Percentiles rank a stretch among this genome's conserved stretches.
Evolutionary conservation across 2,797 vertebrate genomes (phyloP).

Genomic region (Chloroceryle amazona): DNA sequence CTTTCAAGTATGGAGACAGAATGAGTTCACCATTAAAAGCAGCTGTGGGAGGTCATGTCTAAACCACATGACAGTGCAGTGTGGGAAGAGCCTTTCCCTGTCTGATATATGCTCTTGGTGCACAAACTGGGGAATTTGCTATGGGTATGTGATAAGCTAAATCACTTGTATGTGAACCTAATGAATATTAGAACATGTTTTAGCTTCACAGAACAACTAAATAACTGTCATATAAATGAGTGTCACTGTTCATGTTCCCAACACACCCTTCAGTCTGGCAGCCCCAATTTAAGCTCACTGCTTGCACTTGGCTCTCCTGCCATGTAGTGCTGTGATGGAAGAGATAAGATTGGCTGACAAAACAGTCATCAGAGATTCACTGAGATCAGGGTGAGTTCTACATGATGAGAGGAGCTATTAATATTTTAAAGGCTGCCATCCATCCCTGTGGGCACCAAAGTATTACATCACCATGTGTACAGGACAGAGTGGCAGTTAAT

Average conservation of each 20-base stretch:
- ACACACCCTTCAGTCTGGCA: not conserved
- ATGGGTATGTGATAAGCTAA: not conserved
- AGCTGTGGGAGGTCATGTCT: not conserved
- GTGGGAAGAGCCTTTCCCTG: not conserved
- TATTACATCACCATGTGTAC: constrained; percentile 38
- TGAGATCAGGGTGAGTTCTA: constrained; percentile 26
- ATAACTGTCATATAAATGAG: not conserved
- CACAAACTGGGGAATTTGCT: not conserved
- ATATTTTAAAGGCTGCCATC: constrained; percentile 69
- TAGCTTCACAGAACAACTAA: not conserved
- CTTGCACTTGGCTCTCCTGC: not conserved
- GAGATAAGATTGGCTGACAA: constrained; percentile 27
- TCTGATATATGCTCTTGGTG: not conserved
- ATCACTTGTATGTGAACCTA: not conserved
- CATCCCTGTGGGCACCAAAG: constrained; percentile 1
- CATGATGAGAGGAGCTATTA: constrained; percentile 53
- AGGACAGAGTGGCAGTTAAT: constrained; percentile 33
- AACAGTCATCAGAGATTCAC: not conserved
- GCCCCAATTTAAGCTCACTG: not conserved
- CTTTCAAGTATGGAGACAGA: not conserved
- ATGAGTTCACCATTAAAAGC: not conserved
- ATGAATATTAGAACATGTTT: not conserved
- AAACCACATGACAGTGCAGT: fast-evolving
- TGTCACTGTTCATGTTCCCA: not conserved
- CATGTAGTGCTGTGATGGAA: not conserved